Evolutionary conservation across 2,113 vertebrate species (phyloP), one percentile per base, ranked within the genome.

Genomic region (Cnemophilus loriae): DNA sequence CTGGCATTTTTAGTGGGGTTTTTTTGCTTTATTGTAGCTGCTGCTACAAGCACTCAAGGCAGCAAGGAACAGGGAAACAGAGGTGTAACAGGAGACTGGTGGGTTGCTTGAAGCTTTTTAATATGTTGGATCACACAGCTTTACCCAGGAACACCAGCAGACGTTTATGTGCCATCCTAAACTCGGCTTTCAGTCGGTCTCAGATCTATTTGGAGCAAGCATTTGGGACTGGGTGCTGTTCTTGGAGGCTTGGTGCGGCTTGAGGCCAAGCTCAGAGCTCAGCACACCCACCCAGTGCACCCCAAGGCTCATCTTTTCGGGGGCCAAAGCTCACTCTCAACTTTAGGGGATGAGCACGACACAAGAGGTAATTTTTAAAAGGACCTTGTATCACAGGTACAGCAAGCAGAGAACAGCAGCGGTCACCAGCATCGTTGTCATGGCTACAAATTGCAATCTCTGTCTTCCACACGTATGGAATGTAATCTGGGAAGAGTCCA

Each of bases 371-470:
- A 44, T 69, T 79, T 87, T 91, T 27, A 20, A 65, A 87, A 86
- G 67, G 49, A 27, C 37, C 42, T 32, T 42, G 17, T 37, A 9
- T 50, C 37, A 9, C 86, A 79, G 77, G 70, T 87, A 52, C 4
- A 14, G 44, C n/a, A 23, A 55, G 73, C n/a, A 77, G 61, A 56
- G 87, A 50, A 35, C 70, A 61, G 64, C 70, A 70, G 37, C 21
- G 4, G 24, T 90, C 0, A 3, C 65, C 57, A 77, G 84, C 75
- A 73, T 33, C 0, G 37, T 91, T 84, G 71, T 33, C 84, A 78
- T 92, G 95, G 23, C 83, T 84, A 94, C 85, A 89, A 44, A 85
- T n/a, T 56, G 94, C 71, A 83, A 89, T 60, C 42, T 50, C 55
- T 52, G 0, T 44, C 67, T 89, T 82, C 52, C 44, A 63, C 60